Conservation (phyloP, 2,113 vertebrate species). For the Cyprinodon brontotheroides region DNA sequence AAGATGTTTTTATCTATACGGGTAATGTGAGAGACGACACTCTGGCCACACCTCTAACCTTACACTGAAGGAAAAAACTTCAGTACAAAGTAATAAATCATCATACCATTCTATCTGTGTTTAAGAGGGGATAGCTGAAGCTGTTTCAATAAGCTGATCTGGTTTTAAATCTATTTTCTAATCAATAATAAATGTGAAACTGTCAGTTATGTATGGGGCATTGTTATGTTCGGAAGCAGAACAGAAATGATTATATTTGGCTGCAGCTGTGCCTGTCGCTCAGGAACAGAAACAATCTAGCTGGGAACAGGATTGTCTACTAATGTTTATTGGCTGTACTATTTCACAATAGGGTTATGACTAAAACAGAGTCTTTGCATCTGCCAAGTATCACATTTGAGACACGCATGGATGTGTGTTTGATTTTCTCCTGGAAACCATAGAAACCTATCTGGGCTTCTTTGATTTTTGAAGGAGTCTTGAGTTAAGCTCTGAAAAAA, state of each 20-base stretch:
- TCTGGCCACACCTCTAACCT: not conserved
- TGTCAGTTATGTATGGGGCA: not conserved
- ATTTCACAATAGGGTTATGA: constrained; percentile 36
- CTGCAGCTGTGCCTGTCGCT: constrained; percentile 36
- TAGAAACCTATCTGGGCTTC: constrained; percentile 2
- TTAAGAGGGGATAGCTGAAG: not conserved
- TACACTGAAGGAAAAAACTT: not conserved
- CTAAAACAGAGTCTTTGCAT: not conserved
- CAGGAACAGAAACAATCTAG: constrained; percentile 28
- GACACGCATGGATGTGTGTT: not conserved
- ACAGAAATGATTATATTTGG: constrained; percentile 10
- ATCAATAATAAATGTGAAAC: not conserved
- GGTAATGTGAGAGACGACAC: not conserved
- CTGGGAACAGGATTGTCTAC: constrained; percentile 18
- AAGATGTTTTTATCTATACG: not conserved
- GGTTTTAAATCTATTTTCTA: not conserved
- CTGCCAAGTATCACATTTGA: constrained; percentile 27
- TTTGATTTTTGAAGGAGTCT: constrained; percentile 35
- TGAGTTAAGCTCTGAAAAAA: constrained; percentile 7
- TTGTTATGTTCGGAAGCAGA: constrained; percentile 3
- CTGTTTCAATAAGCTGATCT: not conserved
- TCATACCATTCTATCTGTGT: not conserved
- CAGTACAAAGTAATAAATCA: not conserved
- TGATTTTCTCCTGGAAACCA: constrained; percentile 15
- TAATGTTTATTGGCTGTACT: constrained; percentile 4